Evolutionary conservation across 2,113 vertebrate genomes (phyloP).

Genomic region (Glaucidium brasilianum): DNA sequence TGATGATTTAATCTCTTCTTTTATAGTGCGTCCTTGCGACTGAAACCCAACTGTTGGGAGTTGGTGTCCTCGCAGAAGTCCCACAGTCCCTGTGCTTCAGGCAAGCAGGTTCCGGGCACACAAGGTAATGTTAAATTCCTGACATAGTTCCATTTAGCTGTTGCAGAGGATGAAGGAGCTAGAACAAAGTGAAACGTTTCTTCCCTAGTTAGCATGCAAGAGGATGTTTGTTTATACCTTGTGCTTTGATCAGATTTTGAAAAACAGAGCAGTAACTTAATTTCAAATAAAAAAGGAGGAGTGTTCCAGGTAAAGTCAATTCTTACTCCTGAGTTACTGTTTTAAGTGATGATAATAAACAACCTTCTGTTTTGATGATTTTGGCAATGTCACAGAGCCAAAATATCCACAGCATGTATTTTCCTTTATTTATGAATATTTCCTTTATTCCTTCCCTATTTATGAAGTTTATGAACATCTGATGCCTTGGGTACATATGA

Average conservation of each 20-base stretch:
- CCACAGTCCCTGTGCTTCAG: neutral
- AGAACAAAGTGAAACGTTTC: neutral
- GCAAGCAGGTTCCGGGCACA: neutral
- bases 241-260: neutral
- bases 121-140: neutral
- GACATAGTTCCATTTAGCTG: neutral
- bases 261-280: neutral
- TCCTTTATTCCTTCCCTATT: too few relatives aligned
- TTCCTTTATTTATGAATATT: neutral
- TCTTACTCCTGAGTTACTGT: neutral
- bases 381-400: neutral
- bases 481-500: neutral
- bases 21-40: neutral
- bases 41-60: neutral
- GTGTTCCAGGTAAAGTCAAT: neutral
- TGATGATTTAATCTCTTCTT: neutral
- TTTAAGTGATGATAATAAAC: neutral
- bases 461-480: neutral
- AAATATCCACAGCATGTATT: neutral
- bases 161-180: neutral
- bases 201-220: neutral
- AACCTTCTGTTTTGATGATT: neutral
- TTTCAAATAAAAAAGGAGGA: neutral
- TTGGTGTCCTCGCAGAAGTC: neutral
- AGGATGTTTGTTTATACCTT: neutral